Base-by-base conservation (phyloP, 2,888 invertebrate genomes). In the Temnothorax ravouxi region DNA sequence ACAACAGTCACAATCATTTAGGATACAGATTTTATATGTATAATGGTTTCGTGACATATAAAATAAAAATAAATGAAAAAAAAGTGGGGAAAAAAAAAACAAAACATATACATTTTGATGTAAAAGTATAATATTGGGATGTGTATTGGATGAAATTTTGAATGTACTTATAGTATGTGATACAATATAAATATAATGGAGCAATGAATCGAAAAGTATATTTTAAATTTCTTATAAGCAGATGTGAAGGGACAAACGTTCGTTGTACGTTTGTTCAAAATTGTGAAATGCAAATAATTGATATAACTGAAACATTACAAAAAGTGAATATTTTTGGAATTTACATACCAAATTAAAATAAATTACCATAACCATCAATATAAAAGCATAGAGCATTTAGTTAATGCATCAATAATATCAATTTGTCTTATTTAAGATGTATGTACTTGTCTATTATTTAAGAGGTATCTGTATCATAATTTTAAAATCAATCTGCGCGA, bases 71-170 rank as follows among this genome's bases (percentile, higher is more conserved):
- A 86, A 66, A 86, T 83, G 82, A 83, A 90, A 88, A 86, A 86
- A 77, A 84, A 2, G 13, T 11, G 15, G 4, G 3, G n/a, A n/a
- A n/a, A 88, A 88, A 75, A 86, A 82, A 85, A 83, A 87, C 86
- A 74, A 87, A 89, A 87, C 81, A 85, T 81, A 88, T 80, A 83
- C 67, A 72, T 86, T 88, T 87, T 67, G 76, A 79, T 87, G 84
- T 91, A 87, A 88, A 87, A 90, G 90, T 91, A 92, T 88, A 88
- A 88, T 81, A 88, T 92, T 92, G 92, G 93, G 90, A 92, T 92
- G 93, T 93, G 92, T 93, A 93, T 93, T 93, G 93, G 93, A 93
- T 91, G 89, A 89, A 92, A 92, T 82, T 81, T 75, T 86, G 77
- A 84, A 86, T 80, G 66, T 72, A 29, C 3, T 74, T 82, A 82